These are phyloP conservation scores for Siphamia tubifer DNA, from an alignment of 2,113 vertebrate species.

Conservation along the genomic window DNA sequence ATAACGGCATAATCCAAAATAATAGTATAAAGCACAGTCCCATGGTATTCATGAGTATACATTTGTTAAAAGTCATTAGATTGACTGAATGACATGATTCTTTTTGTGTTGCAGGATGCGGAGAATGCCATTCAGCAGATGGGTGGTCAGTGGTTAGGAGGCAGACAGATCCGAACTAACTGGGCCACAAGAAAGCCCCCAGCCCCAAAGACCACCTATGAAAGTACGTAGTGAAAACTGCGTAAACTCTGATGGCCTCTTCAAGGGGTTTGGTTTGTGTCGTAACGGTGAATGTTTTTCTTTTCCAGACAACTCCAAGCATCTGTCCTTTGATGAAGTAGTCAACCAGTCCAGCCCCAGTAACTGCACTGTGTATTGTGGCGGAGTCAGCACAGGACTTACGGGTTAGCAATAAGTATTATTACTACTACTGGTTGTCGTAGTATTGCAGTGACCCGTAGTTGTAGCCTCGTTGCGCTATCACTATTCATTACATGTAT, in stretches of 20 bases:
- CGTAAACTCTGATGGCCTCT: not conserved
- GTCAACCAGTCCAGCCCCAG: conserved; percentile 96
- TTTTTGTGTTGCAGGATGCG: conserved; percentile 82
- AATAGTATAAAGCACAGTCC: not conserved
- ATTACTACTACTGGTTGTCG: not conserved
- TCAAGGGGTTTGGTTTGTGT: not conserved
- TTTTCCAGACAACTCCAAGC: conserved; percentile 87
- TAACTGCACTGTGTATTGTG: conserved; percentile 98
- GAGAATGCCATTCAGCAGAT: conserved; percentile 99
- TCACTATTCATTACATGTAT: too few species aligned
- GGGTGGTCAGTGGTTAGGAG: conserved; percentile 98
- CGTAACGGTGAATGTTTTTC: not conserved
- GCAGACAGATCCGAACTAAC: conserved; percentile 97
- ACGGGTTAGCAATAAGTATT: conserved; percentile 81
- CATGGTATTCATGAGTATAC: not conserved
- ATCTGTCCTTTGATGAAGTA: conserved; percentile 95
- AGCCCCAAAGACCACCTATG: conserved; percentile 91
- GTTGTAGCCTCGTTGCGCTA: too few species aligned
- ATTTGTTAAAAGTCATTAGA: not conserved
- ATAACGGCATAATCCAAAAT: not conserved
- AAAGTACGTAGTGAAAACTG: conserved; percentile 80
- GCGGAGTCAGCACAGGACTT: conserved; percentile 92
- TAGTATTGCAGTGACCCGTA: not conserved
- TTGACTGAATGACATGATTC: not conserved
- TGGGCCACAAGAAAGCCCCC: conserved; percentile 98